phyloP scores from a whole-genome alignment of 1,140 invertebrate genomes.

The Zelostemma sp. region DNA sequence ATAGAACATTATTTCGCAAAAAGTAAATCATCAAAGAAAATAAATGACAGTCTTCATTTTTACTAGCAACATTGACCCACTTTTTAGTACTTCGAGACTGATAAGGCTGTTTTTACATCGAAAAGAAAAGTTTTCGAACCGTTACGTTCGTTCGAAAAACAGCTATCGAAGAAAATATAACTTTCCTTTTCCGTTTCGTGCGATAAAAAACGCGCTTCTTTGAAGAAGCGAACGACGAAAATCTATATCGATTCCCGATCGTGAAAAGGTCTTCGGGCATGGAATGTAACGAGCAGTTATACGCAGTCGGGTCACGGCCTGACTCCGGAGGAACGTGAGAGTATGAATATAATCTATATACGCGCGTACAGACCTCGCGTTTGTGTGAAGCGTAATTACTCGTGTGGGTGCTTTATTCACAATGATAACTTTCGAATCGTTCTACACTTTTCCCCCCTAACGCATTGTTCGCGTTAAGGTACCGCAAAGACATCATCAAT shows the following conservation, averaged over 20 bases:
- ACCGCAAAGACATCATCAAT: slow-evolving; percentile 20
- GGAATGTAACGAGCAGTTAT: slow-evolving; percentile 14
- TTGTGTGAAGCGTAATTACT: slow-evolving; percentile 26
- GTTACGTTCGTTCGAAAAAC: neutral
- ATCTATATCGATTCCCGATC: slow-evolving; percentile 8
- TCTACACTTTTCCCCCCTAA: slow-evolving; percentile 7
- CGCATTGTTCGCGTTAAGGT: neutral
- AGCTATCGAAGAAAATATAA: neutral
- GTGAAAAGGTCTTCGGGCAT: slow-evolving; percentile 3
- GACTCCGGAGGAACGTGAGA: slow-evolving; percentile 14
- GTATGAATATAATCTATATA: slow-evolving; percentile 16
- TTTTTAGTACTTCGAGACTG: neutral
- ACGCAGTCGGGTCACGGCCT: slow-evolving; percentile 18
- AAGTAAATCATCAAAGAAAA: no score
- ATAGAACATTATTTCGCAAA: neutral
- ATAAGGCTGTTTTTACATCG: neutral
- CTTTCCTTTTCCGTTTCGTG: no score
- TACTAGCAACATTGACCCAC: neutral
- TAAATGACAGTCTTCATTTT: no score
- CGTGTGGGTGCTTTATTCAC: slow-evolving; percentile 23
- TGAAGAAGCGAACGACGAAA: no score
- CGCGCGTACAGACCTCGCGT: neutral
- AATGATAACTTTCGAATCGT: slow-evolving; percentile 22
- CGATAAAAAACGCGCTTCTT: neutral
- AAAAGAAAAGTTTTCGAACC: neutral